These are phyloP conservation scores for Drosophila rufa DNA, from an alignment of 1,140 invertebrate species.

Conservation along the genomic window DNA sequence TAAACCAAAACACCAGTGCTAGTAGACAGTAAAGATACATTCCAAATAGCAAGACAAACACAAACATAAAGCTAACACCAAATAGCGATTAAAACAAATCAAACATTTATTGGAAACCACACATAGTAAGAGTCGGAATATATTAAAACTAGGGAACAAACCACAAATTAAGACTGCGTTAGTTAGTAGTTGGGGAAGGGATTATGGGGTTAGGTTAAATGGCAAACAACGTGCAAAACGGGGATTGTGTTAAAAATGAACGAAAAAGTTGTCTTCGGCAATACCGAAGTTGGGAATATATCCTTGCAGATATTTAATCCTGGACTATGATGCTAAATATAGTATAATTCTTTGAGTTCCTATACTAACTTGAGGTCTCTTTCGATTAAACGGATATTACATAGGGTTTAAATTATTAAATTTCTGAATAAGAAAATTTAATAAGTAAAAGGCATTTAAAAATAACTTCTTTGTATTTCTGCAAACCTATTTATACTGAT, in stretches of 20 bases:
- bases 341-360: no score
- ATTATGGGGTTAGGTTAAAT: conserved; percentile 3
- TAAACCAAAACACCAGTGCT: conserved; percentile 20
- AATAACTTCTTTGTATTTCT: background rate
- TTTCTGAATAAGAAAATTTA: background rate
- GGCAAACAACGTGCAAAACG: conserved; percentile 5
- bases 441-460: background rate
- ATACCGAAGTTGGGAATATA: background rate
- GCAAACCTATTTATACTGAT: no score
- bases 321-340: background rate
- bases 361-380: background rate
- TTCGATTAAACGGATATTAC: no score
- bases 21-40: conserved; percentile 17
- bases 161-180: conserved; percentile 1
- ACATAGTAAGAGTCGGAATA: conserved; percentile 7
- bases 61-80: conserved; percentile 38
- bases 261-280: conserved; percentile 11
- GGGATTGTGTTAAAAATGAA: conserved; percentile 2
- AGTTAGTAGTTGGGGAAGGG: conserved; percentile 10
- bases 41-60: conserved; percentile 20
- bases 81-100: conserved; percentile 15
- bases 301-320: conserved; percentile 1
- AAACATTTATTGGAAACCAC: conserved; percentile 35
- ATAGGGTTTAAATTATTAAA: no score
- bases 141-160: conserved; percentile 28